These are phyloP conservation scores for Brachionus sp. DNA, from an alignment of 1,140 invertebrate species.

Conservation along the genomic window DNA sequence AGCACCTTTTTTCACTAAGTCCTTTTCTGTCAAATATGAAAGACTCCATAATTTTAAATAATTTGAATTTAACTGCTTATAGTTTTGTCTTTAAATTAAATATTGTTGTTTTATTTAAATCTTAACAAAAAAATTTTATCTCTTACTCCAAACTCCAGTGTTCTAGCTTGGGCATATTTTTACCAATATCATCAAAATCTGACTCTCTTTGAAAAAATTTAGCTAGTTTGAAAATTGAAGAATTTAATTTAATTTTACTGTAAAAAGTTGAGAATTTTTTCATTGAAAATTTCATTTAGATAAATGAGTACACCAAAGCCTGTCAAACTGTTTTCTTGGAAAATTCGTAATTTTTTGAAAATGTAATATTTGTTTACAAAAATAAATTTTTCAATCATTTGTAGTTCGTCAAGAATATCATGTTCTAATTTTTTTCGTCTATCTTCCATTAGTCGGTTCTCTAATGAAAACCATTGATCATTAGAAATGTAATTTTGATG, in stretches of 20 bases:
- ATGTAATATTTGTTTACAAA: conserved; percentile 1
- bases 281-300: conserved; percentile 30
- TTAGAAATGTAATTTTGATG: conserved; percentile 10
- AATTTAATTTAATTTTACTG: background rate
- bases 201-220: background rate
- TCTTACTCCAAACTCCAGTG: conserved; percentile 4
- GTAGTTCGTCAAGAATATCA: background rate
- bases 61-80: background rate
- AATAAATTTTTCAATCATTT: background rate
- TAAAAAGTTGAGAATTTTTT: conserved; percentile 12
- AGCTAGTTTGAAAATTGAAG: background rate
- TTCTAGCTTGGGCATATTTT: conserved; percentile 30
- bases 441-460: conserved; percentile 14
- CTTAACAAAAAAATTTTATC: background rate
- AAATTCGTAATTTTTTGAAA: background rate
- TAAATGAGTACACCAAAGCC: background rate
- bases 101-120: background rate
- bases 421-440: conserved; percentile 18
- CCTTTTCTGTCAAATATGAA: background rate
- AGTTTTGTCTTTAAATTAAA: background rate
- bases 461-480: conserved; percentile 26
- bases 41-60: conserved; percentile 9
- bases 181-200: background rate
- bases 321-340: background rate
- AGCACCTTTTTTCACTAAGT: background rate